Base-by-base conservation (phyloP, 2,888 invertebrate genomes). In the Carabus problematicus region DNA sequence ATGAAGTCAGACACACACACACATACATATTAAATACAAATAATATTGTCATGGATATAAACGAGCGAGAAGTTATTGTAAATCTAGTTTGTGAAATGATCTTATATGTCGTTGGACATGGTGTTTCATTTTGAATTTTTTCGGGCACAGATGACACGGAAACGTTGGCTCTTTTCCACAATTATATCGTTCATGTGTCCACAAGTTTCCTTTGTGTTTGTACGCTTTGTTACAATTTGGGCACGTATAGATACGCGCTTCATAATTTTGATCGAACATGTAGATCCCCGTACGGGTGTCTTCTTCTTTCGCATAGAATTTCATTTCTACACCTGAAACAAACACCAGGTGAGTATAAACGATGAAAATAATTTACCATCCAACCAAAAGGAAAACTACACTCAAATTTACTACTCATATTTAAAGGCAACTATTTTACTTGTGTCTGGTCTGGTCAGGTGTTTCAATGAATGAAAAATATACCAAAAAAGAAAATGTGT, bases 91-190 rank as follows among this genome's bases (percentile, higher is more conserved):
- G n/a, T 12, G 14, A 45, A 45, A 45, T 14, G n/a, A n/a, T 12
- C 7, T 12, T 45, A 12, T 12, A 45, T 12, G 45, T 14, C n/a
- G 1, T n/a, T 45, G 45, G 3, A 45, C 3, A 45, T 12, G 45
- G 45, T n/a, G 45, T 45, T 12, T 45, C n/a, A 45, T 45, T 69
- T 55, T 47, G 40, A 69, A 69, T 40, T 41, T 69, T 55, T 62
- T 69, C 11, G 19, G 39, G 18, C 69, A 69, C 54, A 69, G 59
- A 39, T 67, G 39, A 29, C 67, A 67, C 11, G 52, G 85, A 82
- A 86, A 86, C 77, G 85, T 84, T 39, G 88, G 87, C 73, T 84
- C 84, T 77, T 86, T 86, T 74, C 86, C 85, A 77, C 91, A 91
- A 78, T 91, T 91, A 80, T 88, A 87, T 77, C 87, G 86, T 75